These are phyloP conservation scores for Myotis lucifugus DNA, from an alignment of 2,113 vertebrate species.

Conservation along the genomic window DNA sequence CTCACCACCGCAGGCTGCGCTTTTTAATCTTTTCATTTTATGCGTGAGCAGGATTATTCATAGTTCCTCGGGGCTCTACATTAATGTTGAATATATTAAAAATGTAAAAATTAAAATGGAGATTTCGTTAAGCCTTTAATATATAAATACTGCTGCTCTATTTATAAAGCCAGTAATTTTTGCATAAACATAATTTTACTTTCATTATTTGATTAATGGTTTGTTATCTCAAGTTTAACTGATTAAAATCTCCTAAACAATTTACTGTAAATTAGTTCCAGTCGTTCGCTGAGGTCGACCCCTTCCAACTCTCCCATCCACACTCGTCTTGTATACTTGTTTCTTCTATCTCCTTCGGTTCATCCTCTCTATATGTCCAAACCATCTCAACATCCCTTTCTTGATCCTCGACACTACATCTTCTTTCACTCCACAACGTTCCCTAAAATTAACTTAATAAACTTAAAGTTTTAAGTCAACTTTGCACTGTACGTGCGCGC, in stretches of 20 bases:
- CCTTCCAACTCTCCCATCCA: too few species aligned
- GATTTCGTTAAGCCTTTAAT: background rate
- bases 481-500: too few species aligned
- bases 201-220: background rate
- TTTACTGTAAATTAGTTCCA: background rate
- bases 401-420: too few species aligned
- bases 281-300: too few species aligned
- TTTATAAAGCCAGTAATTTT: background rate
- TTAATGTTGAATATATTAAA: constrained; percentile 41
- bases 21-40: background rate
- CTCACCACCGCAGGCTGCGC: background rate
- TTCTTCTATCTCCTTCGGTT: too few species aligned
- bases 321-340: too few species aligned
- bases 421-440: too few species aligned
- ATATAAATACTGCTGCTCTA: background rate
- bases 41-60: background rate
- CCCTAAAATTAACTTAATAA: too few species aligned
- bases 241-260: background rate
- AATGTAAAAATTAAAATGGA: background rate
- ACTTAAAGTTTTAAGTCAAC: too few species aligned
- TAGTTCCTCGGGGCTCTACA: background rate
- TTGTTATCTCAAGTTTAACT: constrained; percentile 21
- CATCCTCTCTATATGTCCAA: too few species aligned
- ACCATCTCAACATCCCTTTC: too few species aligned
- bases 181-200: constrained; percentile 9